A percentile compares a stretch with the other conserved stretches of the same genome.
Evolutionary conservation across 2,888 invertebrate genomes (phyloP).

Genomic region (Geotrupes spiniger): DNA sequence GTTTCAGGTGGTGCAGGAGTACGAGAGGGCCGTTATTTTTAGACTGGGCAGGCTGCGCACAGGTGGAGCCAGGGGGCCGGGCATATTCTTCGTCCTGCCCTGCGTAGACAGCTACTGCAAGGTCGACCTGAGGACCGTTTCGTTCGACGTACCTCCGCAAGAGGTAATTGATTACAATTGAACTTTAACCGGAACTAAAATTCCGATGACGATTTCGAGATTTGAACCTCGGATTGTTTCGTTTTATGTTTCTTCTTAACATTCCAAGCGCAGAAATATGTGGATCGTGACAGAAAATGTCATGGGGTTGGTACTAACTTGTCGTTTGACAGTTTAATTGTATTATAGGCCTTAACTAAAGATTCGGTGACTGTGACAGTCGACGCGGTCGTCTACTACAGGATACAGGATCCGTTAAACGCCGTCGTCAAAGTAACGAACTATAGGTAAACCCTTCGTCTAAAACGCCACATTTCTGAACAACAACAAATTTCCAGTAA

Average conservation of each 20-base stretch:
- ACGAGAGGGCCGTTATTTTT: slow-evolving; percentile 86
- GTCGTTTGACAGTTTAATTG: too few relatives aligned
- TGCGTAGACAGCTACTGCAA: slow-evolving; percentile 92
- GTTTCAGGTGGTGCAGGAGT: slow-evolving; percentile 54
- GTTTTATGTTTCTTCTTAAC: too few relatives aligned
- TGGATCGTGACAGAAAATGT: too few relatives aligned
- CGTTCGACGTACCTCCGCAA: slow-evolving; percentile 95
- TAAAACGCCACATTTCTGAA: not conserved
- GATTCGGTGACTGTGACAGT: slow-evolving; percentile 94
- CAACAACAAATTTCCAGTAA: slow-evolving; percentile 56
- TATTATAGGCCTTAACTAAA: slow-evolving; percentile 75
- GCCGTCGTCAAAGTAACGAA: slow-evolving; percentile 74
- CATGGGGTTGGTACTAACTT: too few relatives aligned
- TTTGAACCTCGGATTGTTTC: too few relatives aligned
- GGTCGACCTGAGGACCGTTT: slow-evolving; percentile 89
- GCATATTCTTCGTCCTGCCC: slow-evolving; percentile 90
- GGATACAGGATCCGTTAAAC: slow-evolving; percentile 74
- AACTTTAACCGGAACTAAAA: too few relatives aligned
- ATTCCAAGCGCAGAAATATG: too few relatives aligned
- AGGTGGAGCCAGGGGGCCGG: slow-evolving; percentile 81
- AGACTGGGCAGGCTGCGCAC: slow-evolving; percentile 74
- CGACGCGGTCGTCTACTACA: slow-evolving; percentile 84
- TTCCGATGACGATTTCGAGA: too few relatives aligned
- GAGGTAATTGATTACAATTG: slow-evolving; percentile 62
- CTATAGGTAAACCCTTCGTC: slow-evolving; percentile 57